Evolutionary conservation across 1,140 invertebrate species (phyloP).

Genomic region (Manduca sexta): DNA sequence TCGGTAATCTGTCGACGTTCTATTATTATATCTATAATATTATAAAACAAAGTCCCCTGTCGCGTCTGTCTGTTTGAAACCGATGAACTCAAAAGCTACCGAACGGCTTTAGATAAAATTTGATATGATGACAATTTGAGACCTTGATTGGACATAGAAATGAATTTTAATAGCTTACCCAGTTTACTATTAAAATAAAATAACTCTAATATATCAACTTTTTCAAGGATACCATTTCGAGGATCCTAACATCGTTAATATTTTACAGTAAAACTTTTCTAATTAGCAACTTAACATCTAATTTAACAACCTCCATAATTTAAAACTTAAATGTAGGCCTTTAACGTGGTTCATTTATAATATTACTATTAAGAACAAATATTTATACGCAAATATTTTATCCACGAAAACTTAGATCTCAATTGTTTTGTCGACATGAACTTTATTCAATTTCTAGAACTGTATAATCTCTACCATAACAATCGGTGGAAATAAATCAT

Average conservation of each 20-base stretch:
- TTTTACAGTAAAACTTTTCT: slow-evolving; percentile 3
- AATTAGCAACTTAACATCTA: slow-evolving; percentile 6
- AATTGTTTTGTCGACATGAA: slow-evolving; percentile 39
- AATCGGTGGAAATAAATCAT: slow-evolving; percentile 45
- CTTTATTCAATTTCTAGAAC: slow-evolving; percentile 22
- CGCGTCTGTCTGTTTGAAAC: too few relatives aligned
- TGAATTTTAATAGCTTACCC: neutral
- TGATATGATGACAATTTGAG: too few relatives aligned
- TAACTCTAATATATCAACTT: slow-evolving; percentile 6
- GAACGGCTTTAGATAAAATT: too few relatives aligned
- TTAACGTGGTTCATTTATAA: too few relatives aligned
- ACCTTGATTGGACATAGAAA: neutral
- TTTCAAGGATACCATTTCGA: neutral
- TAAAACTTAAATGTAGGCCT: neutral
- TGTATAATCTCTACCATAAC: slow-evolving; percentile 22
- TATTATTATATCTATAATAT: too few relatives aligned
- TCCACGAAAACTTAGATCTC: slow-evolving; percentile 10
- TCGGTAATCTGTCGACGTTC: too few relatives aligned
- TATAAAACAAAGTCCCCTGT: too few relatives aligned
- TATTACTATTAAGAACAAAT: too few relatives aligned
- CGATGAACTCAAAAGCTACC: too few relatives aligned
- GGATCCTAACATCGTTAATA: slow-evolving; percentile 2
- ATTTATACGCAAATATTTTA: slow-evolving; percentile 6
- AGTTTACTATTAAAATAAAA: neutral
- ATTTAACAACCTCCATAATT: slow-evolving; percentile 5